Conservation (phyloP, 1,140 invertebrate genomes). For the Hetaerina americana region DNA sequence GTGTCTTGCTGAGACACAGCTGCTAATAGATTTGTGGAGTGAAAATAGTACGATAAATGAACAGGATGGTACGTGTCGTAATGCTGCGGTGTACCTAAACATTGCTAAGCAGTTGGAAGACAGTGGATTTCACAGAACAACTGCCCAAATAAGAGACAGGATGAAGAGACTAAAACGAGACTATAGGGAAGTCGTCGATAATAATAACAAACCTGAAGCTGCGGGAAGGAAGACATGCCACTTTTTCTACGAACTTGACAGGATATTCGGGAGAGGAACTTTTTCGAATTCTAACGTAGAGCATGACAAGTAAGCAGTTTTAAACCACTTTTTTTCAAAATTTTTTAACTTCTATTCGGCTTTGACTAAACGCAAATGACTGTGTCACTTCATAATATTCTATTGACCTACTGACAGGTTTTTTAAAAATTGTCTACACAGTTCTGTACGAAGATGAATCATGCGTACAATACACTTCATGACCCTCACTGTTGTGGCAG, state of each 20-base stretch:
- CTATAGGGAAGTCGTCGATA: background rate
- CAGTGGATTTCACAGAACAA: background rate
- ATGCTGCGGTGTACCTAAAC: background rate
- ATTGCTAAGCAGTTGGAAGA: background rate
- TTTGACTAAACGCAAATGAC: no score
- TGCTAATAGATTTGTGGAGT: background rate
- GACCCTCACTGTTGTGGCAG: no score
- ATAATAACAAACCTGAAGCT: background rate
- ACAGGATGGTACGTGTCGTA: background rate
- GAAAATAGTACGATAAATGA: background rate
- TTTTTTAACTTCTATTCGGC: no score
- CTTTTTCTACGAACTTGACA: background rate
- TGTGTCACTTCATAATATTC: no score
- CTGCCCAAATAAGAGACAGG: background rate
- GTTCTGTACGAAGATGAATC: no score
- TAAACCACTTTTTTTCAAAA: no score
- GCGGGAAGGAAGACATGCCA: background rate
- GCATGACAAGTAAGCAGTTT: background rate
- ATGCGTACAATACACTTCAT: no score
- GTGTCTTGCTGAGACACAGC: background rate
- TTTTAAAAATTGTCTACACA: no score
- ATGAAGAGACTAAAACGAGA: background rate
- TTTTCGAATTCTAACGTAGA: background rate
- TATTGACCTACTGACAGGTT: no score
- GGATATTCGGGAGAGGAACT: background rate